Evolutionary conservation across 2,888 invertebrate genomes (phyloP), one percentile per base, ranked within the genome.

Genomic region (Tachina fera): DNA sequence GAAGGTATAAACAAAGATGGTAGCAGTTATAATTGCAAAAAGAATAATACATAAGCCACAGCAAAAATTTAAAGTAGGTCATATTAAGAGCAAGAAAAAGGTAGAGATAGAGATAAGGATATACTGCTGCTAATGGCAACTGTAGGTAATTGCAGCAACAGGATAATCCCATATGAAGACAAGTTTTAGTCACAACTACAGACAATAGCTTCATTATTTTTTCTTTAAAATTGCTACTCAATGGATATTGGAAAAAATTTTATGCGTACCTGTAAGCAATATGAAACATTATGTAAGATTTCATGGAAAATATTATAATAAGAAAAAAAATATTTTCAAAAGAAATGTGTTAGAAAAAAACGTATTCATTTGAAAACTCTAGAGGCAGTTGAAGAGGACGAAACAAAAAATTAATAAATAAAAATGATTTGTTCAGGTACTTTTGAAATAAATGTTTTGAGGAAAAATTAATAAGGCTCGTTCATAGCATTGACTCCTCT

Each of bases 81-180:
- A 51, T 22, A 13, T 51, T 16, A 31, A 43, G 16, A 19, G 16
- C 16, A 31, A 9, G 58, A n/a, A 14, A 45, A 56, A n/a, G 56
- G 8, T 45, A 9, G 49, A 65, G 19, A 58, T 31, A 56, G 19
- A 58, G 45, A 56, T 10, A 78, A 58, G 49, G 49, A 31, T 31
- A 31, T 31, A 31, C 31, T 31, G 31, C 31, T 6, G 31, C 31
- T 31, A 31, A 31, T 31, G 5, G 5, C 31, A 68, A 53, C 11
- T 19, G 8, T 22, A 67, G n/a, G n/a, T 3, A 22, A 14, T 8
- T 14, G 47, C 56, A 84, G 87, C 84, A 79, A 76, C 83, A 86
- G 83, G 85, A 87, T 87, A 87, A 87, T 87, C 82, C 53, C 47
- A 41, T 86, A 86, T 86, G 86, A 84, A 87, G 84, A 84, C 82